phyloP scores from a whole-genome alignment of 1,140 invertebrate species.

The Drosophila gunungcola region DNA sequence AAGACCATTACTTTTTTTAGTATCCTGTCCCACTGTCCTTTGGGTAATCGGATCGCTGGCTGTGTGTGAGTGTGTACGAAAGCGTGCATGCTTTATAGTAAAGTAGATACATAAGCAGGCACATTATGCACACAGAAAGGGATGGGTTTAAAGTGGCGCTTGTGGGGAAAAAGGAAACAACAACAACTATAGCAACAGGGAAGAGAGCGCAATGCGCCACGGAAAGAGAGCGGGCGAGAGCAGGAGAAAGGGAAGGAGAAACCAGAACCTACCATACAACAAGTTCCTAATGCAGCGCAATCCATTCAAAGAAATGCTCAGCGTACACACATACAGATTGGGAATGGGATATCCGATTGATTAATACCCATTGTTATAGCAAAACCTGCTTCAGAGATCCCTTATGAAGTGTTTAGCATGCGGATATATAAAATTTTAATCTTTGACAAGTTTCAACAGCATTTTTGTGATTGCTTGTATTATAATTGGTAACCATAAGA shows the following conservation, averaged over 20 bases:
- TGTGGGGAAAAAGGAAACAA: slow-evolving; percentile 63
- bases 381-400: neutral
- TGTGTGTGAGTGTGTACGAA: slow-evolving; percentile 20
- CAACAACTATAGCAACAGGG: slow-evolving; percentile 26
- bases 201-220: slow-evolving; percentile 30
- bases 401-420: neutral
- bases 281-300: slow-evolving; percentile 77
- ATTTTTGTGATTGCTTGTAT: too few species aligned
- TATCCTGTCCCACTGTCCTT: slow-evolving; percentile 46
- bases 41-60: slow-evolving; percentile 63
- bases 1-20: neutral
- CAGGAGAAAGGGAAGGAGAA: slow-evolving; percentile 16
- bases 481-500: too few species aligned
- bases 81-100: slow-evolving; percentile 69
- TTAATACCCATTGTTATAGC: slow-evolving; percentile 13
- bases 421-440: too few species aligned
- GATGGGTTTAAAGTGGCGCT: slow-evolving; percentile 81
- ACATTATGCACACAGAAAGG: slow-evolving; percentile 73
- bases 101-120: slow-evolving; percentile 80
- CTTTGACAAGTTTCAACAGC: too few species aligned
- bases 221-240: slow-evolving; percentile 12
- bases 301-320: slow-evolving; percentile 74
- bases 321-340: slow-evolving; percentile 24
- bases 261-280: slow-evolving; percentile 56
- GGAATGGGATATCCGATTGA: slow-evolving; percentile 13